Evolutionary conservation across 2,797 vertebrate species (phyloP).

Genomic region (Eospalax fontanierii): DNA sequence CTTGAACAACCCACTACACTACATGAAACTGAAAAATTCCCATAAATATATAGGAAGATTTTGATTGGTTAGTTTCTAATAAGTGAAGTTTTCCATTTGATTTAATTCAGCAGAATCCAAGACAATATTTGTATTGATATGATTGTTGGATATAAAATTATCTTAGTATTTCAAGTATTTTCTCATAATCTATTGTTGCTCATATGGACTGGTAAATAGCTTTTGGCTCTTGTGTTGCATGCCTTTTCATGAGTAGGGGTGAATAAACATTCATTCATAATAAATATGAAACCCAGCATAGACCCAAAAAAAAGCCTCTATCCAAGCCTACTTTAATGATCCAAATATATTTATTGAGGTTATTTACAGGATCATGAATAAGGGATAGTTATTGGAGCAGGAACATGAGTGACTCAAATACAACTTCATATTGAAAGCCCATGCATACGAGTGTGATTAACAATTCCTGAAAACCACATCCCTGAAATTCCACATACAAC

Average conservation of each 20-base stretch:
- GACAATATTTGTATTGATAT: no score
- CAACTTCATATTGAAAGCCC: background rate
- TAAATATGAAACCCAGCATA: background rate
- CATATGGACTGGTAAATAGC: background rate
- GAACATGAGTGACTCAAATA: background rate
- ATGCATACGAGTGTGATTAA: background rate
- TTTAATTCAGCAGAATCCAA: no score
- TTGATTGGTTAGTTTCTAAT: no score
- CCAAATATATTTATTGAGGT: background rate
- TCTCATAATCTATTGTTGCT: background rate
- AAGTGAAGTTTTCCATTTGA: no score
- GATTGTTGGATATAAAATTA: background rate
- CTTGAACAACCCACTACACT: no score
- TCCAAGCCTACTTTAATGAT: background rate
- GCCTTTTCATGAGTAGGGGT: background rate
- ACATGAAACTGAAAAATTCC: no score
- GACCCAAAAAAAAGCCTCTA: background rate
- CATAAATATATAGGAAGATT: no score
- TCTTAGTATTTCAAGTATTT: background rate
- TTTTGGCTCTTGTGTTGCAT: background rate
- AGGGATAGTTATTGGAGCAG: background rate
- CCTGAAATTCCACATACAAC: background rate
- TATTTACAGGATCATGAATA: background rate
- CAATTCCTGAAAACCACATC: background rate
- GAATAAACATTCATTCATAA: background rate